Evolutionary conservation across 2,113 vertebrate genomes (phyloP).

Genomic region (Corvus hawaiiensis): DNA sequence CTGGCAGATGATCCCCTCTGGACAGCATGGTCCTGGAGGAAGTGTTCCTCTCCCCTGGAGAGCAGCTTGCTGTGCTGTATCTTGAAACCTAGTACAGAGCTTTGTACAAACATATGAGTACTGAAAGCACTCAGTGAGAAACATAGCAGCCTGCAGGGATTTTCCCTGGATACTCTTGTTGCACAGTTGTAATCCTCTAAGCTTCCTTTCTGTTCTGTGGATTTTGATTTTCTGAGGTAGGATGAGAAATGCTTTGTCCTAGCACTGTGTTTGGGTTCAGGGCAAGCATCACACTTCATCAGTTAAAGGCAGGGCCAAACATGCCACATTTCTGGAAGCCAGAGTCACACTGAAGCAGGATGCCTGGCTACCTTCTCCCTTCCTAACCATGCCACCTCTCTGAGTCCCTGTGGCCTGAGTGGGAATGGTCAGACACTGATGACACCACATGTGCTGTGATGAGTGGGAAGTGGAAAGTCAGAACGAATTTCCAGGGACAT

Average conservation of each 20-base stretch:
- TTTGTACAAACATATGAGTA: background rate
- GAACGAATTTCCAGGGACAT: background rate
- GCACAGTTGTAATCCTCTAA: background rate
- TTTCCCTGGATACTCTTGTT: background rate
- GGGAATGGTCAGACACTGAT: background rate
- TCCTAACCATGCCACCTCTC: fast-evolving
- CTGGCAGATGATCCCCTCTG: background rate
- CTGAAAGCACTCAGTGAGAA: background rate
- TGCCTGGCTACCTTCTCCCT: background rate
- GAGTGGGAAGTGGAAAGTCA: background rate
- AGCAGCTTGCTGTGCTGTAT: background rate
- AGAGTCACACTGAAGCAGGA: fast-evolving
- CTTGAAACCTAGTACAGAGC: background rate
- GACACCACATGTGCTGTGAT: background rate
- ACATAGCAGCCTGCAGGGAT: background rate
- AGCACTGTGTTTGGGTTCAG: background rate
- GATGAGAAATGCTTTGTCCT: background rate
- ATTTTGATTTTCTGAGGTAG: background rate
- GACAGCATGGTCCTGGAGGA: background rate
- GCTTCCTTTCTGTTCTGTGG: background rate
- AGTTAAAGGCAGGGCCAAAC: background rate
- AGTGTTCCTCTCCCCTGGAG: background rate
- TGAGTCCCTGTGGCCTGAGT: background rate
- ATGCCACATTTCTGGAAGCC: fast-evolving
- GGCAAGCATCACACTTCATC: background rate